Evolutionary conservation across 2,888 invertebrate species (phyloP).

Genomic region (Julus scanicus): DNA sequence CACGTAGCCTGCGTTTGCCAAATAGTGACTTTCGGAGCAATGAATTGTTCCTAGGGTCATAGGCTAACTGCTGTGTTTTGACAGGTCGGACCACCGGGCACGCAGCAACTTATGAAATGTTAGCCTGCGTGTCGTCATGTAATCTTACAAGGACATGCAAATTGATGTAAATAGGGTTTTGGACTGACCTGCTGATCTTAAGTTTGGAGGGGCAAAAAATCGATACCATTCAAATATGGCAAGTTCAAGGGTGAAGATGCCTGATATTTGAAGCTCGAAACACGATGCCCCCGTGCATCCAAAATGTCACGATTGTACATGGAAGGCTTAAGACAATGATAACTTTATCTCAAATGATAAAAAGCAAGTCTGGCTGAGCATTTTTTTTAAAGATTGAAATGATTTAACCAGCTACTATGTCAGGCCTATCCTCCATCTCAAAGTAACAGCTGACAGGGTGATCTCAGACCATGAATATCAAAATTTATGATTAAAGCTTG

Average conservation of each 20-base stretch:
- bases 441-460: too few relatives aligned
- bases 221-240: neutral
- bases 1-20: neutral
- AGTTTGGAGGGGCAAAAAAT: neutral
- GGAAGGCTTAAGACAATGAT: too few relatives aligned
- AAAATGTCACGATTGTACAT: neutral
- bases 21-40: neutral
- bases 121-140: neutral
- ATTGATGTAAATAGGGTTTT: neutral
- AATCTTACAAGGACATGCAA: neutral
- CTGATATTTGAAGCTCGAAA: neutral
- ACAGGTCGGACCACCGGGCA: neutral
- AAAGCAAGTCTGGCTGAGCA: too few relatives aligned
- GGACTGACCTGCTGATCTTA: neutral
- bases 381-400: too few relatives aligned
- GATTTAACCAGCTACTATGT: too few relatives aligned
- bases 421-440: too few relatives aligned
- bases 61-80: slow-evolving; percentile 26
- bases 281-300: neutral
- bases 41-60: neutral
- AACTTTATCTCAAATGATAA: neutral
- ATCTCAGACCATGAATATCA: too few relatives aligned
- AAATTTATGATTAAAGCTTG: too few relatives aligned
- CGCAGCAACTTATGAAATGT: neutral
- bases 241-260: slow-evolving; percentile 14